Base-by-base conservation (phyloP, 1,140 invertebrate species). In the Euwallacea similis region DNA sequence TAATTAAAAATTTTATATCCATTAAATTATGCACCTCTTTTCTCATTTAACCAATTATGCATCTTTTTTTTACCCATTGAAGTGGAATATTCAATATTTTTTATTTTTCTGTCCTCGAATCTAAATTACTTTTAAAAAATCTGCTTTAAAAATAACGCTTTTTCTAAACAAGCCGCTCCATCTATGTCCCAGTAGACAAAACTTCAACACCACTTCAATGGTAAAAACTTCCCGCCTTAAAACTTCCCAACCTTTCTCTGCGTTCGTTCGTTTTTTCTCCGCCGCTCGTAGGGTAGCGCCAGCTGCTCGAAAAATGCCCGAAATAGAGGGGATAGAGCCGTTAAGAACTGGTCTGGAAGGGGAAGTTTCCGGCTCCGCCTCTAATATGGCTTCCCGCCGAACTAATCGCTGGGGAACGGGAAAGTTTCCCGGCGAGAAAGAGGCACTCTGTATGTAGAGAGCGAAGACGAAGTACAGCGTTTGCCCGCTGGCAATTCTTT, bases 321-420 rank as follows among this genome's bases (percentile, higher is more conserved):
- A 66, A 66, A 69, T 63, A 71, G 66, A n/a, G 64, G 73, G 67
- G 66, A 71, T 55, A 44, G 42, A 44, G 46, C 46, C 46, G 46
- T 50, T 50, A 69, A 55, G 55, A 56, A 60, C 42, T 53, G 42
- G 15, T 41, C 42, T 54, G 50, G 47, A 43, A 47, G 61, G 64
- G 62, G 69, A 62, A 72, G 59, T 61, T 71, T 46, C 56, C 66
- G 47, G 76, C 76, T 75, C 78, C 78, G 77, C 78, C 78, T 70
- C 66, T 77, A 79, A 79, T 71, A 79, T 79, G 78, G 78, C 78
- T 73, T 50, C 46, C 46, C 46, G 9, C 74, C 72, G 78, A 79
- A 69, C 73, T 76, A 76, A 74, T 78, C 76, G 73, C 77, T 75
- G 76, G 77, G 75, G 77, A 79, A 73, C 73, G 66, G 43, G 54